Evolutionary conservation across 2,888 invertebrate species (phyloP).

Genomic region (Eucriotettix oculatus): DNA sequence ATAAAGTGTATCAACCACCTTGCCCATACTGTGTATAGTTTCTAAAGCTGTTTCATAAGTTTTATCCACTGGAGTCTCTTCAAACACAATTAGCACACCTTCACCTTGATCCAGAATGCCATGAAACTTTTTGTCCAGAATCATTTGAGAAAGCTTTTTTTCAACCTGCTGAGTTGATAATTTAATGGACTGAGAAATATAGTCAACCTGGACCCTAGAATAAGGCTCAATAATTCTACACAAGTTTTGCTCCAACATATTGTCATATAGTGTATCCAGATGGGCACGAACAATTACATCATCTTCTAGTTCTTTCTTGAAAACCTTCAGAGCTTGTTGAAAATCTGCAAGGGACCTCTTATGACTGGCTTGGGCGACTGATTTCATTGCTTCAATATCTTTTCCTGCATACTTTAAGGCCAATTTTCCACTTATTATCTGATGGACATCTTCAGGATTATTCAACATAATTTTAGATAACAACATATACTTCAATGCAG

Average conservation of each 20-base stretch:
- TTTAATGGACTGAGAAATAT: constrained; percentile 81
- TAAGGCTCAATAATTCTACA: constrained; percentile 98
- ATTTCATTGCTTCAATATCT: constrained; percentile 95
- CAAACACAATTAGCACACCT: constrained; percentile 94
- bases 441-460: constrained; percentile 88
- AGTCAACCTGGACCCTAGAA: constrained; percentile 78
- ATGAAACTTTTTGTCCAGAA: constrained; percentile 91
- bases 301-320: constrained; percentile 76
- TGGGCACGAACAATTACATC: constrained; percentile 96
- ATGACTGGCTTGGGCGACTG: constrained; percentile 90
- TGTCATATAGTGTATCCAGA: constrained; percentile 90
- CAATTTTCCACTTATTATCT: constrained; percentile 89
- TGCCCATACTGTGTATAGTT: constrained; percentile 97
- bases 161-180: constrained; percentile 84
- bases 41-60: constrained; percentile 95
- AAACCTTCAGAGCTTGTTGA: constrained; percentile 73
- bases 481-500: constrained; percentile 97
- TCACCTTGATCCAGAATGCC: constrained; percentile 98
- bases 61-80: constrained; percentile 84
- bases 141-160: constrained; percentile 99
- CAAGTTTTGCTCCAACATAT: constrained; percentile 97
- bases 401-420: constrained; percentile 91
- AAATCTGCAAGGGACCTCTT: constrained; percentile 95
- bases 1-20: constrained; percentile 97
- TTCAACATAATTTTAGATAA: constrained; percentile 97